Evolutionary conservation across 2,888 invertebrate species (phyloP), one percentile per base, ranked within the genome.

Genomic region (Harpalus rubripes): DNA sequence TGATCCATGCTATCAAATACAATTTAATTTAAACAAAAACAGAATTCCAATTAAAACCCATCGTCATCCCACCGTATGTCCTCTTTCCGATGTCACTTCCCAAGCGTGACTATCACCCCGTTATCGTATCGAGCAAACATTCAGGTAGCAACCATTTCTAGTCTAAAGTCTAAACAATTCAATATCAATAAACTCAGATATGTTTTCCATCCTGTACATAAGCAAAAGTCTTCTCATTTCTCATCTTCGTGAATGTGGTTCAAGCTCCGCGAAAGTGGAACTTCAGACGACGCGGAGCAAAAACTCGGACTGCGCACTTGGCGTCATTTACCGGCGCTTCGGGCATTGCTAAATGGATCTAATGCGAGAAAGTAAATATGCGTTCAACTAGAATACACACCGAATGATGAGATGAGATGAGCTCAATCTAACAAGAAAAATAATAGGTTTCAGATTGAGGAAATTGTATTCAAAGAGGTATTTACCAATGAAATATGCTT

Each of bases 211-310:
- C 32, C 56, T 63, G 63, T 26, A 22, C 22, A 22, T 22, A 63
- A 63, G 63, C 63, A 63, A 63, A 63, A 63, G 63, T 74, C 22
- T 44, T 74, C 44, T 74, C 18, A 44, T 44, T 44, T 74, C 44
- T 74, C 18, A 44, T 18, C 68, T 32, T 8, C 44, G 12, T 12
- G 32, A 12, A 74, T 44, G 72, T 74, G 41, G 72, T 74, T 74
- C 72, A 74, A 44, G 72, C 41, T 44, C 65, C 41, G 72, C 72
- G 72, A 74, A 74, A 74, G 72, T 74, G 72, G 72, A 74, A 74
- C 72, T 74, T 74, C 72, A 74, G 72, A 74, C 72, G 52, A 4
- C 41, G 18, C 3, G 16, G 18, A 18, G 44, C 15, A 74, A 74
- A 74, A 74, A 74, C 16, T 44, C 41, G 18, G 18, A 41, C 72